Conservation (phyloP, 2,113 vertebrate species). For the Daphoenositta chrysoptera region DNA sequence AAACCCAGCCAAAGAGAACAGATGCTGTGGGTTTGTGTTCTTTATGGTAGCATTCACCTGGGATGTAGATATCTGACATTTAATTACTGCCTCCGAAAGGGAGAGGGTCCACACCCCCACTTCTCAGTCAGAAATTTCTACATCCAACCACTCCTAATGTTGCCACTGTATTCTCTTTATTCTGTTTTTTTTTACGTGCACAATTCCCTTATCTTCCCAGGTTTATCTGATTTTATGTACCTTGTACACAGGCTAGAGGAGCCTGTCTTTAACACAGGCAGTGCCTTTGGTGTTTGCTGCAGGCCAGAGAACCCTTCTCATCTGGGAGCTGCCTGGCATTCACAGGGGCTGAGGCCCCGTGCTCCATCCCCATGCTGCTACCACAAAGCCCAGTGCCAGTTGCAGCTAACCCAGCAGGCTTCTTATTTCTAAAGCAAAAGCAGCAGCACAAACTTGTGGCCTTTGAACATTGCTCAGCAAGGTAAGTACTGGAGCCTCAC, state of each 20-base stretch:
- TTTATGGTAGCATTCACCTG: neutral
- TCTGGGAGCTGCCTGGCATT: neutral
- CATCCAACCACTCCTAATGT: neutral
- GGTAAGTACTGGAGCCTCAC: neutral
- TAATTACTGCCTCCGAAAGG: neutral
- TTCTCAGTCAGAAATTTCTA: neutral
- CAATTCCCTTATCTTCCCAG: neutral
- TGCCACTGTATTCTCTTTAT: neutral
- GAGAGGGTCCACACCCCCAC: neutral
- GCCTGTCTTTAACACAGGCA: neutral
- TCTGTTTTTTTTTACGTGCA: neutral
- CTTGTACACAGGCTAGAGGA: neutral
- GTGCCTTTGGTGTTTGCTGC: neutral
- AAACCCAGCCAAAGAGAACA: neutral
- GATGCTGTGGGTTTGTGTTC: neutral
- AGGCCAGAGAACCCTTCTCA: neutral
- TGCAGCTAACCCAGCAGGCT: neutral
- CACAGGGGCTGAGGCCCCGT: neutral
- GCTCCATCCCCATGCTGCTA: rapidly evolving
- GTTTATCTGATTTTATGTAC: neutral
- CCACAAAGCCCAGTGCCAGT: neutral
- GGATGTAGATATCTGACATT: neutral
- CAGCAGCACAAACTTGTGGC: neutral
- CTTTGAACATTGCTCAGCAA: neutral
- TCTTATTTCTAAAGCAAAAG: neutral